phyloP scores from a whole-genome alignment of 2,113 vertebrate species.

The Heliornis fulica region DNA sequence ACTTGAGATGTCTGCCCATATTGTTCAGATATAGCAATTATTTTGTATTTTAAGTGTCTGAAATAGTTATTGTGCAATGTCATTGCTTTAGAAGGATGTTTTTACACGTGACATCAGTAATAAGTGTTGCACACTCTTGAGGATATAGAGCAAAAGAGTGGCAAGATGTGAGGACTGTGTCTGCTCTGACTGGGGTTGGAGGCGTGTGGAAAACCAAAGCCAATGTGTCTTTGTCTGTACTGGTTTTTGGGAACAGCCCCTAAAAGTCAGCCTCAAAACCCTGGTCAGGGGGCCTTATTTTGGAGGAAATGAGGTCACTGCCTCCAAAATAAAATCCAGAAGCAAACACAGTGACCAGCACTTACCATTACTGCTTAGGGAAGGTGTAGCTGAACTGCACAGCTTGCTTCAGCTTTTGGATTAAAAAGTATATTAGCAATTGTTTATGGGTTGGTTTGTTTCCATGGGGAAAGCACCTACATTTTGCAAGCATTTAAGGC shows the following conservation, averaged over 20 bases:
- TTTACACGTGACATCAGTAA: rapidly evolving
- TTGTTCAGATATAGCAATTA: neutral
- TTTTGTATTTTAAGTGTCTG: neutral
- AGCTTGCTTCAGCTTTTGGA: neutral
- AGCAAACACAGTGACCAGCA: neutral
- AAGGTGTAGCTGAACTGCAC: neutral
- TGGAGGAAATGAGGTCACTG: neutral
- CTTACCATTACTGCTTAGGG: neutral
- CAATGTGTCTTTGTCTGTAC: neutral
- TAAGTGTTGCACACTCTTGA: neutral
- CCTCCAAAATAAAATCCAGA: neutral
- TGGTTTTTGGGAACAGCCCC: neutral
- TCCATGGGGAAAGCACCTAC: neutral
- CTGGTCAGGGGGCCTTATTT: neutral
- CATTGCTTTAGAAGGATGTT: neutral
- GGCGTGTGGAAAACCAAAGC: neutral
- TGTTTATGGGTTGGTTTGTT: neutral
- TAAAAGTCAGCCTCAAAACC: neutral
- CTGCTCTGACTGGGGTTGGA: neutral
- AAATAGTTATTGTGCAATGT: neutral
- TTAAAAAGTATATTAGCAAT: neutral
- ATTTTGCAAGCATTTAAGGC: neutral
- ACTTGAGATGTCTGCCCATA: neutral
- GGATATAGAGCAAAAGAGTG: neutral
- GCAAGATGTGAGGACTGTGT: neutral